Evolutionary conservation across 2,888 invertebrate species (phyloP).

Genomic region (Aporophyla nigra): DNA sequence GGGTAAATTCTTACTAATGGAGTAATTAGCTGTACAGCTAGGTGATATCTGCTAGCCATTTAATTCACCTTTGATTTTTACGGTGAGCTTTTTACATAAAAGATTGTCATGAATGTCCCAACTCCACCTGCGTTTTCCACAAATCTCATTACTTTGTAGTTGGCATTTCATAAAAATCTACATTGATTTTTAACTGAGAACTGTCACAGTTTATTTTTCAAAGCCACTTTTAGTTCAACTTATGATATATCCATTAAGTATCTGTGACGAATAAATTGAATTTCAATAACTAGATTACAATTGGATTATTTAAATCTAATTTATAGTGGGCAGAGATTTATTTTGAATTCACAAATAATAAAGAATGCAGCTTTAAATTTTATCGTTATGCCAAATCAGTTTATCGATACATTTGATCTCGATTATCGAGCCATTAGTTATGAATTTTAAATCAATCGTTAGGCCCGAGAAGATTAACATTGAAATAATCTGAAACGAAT

Average conservation of each 20-base stretch:
- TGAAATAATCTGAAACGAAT: conserved; percentile 44
- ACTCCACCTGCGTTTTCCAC: not conserved
- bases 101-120: not conserved
- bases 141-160: not conserved
- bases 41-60: not conserved
- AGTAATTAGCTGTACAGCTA: no score
- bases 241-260: conserved; percentile 39
- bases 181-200: not conserved
- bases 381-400: conserved; percentile 46
- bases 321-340: conserved; percentile 75
- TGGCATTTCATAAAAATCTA: not conserved
- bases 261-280: conserved; percentile 49
- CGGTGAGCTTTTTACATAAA: not conserved
- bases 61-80: not conserved
- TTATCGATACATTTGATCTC: conserved; percentile 46
- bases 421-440: conserved; percentile 46
- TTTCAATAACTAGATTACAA: conserved; percentile 77
- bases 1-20: no score
- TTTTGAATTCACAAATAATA: conserved; percentile 67
- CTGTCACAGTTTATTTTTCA: not conserved
- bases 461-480: conserved; percentile 49
- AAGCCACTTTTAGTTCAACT: not conserved
- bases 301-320: conserved; percentile 84
- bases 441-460: conserved; percentile 52
- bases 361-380: conserved; percentile 57